phyloP scores from a whole-genome alignment of 2,113 vertebrate genomes.

The Jacana jacana region DNA sequence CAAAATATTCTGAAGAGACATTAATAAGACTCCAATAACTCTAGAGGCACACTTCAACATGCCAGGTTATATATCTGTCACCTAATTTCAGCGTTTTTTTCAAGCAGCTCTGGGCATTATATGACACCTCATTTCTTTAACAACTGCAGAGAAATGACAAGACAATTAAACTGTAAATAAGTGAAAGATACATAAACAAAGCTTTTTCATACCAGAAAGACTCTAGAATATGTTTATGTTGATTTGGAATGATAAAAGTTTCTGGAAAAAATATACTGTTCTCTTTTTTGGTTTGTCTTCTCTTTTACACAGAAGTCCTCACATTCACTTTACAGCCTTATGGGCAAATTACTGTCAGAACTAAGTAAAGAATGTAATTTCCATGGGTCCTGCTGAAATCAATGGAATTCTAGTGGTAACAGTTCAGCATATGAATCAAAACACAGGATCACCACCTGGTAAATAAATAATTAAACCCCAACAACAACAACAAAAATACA shows the following conservation, averaged over 20 bases:
- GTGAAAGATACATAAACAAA: neutral
- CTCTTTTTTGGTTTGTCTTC: neutral
- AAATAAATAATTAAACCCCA: neutral
- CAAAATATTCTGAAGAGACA: neutral
- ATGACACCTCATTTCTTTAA: neutral
- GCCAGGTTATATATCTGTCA: neutral
- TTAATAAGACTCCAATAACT: neutral
- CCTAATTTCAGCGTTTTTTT: neutral
- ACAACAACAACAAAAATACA: too few relatives aligned
- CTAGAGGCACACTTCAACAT: neutral
- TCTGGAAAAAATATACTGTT: neutral
- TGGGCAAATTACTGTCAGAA: neutral
- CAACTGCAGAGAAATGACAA: neutral
- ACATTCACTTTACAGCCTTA: neutral
- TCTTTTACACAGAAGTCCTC: neutral
- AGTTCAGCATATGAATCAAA: neutral
- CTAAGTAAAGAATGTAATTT: neutral
- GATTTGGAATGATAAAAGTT: neutral
- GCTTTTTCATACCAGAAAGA: neutral
- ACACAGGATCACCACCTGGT: neutral
- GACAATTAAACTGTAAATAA: neutral
- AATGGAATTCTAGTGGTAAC: neutral
- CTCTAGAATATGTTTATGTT: neutral
- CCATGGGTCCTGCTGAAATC: neutral
- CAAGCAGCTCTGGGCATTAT: neutral